These are phyloP conservation scores for Scarus forsteni DNA, from an alignment of 2,797 vertebrate genomes.

Conservation along the genomic window DNA sequence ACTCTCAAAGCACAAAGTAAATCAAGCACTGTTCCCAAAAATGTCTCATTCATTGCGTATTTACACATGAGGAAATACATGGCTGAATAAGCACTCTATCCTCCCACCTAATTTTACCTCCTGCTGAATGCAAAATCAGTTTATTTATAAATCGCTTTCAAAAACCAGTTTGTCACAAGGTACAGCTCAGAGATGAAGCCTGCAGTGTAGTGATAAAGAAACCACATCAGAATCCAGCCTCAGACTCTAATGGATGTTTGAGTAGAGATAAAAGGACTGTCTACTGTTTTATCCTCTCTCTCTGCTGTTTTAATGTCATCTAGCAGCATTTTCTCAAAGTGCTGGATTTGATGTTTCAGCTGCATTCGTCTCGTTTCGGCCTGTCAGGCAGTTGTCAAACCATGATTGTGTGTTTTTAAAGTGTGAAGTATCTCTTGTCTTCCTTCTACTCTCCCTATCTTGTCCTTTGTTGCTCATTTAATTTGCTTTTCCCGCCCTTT, in stretches of 20 bases:
- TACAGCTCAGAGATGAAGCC: not conserved
- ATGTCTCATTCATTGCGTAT: not conserved
- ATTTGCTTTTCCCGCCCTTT: conserved; percentile 15
- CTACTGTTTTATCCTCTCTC: conserved; percentile 28
- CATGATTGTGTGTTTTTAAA: not conserved
- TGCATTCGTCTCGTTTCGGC: conserved; percentile 7
- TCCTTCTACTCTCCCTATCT: not conserved
- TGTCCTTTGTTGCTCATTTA: conserved; percentile 12
- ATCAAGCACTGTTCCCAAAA: not conserved
- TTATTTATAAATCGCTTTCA: conserved; percentile 6
- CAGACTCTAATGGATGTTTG: conserved; percentile 37
- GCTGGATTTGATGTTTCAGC: conserved; percentile 5
- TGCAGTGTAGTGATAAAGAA: not conserved
- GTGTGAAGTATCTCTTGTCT: not conserved
- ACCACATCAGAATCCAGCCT: conserved; percentile 6
- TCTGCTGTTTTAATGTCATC: not conserved
- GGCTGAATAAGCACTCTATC: not conserved
- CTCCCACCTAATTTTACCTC: not conserved
- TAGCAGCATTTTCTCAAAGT: not conserved
- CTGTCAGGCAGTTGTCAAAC: not conserved
- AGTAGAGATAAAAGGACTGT: conserved; percentile 43
- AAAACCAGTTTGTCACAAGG: conserved; percentile 9
- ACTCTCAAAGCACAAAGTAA: no score
- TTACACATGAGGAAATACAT: not conserved
- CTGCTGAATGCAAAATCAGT: not conserved